Conservation (phyloP, 1,140 invertebrate genomes). For the Belonocnema kinseyi region DNA sequence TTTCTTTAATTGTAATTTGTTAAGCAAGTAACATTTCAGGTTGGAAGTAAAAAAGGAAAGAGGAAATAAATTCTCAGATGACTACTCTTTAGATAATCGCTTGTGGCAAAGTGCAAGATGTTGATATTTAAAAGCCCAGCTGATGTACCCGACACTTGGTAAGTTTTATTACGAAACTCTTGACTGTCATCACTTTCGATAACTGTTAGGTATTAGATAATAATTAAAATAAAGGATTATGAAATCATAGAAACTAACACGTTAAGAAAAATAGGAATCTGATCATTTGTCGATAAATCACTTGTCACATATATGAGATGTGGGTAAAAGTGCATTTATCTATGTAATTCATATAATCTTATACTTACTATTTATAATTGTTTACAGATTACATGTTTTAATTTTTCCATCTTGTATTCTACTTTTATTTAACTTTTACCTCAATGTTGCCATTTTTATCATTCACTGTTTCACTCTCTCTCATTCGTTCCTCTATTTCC, state of each 20-base stretch:
- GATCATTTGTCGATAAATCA: neutral
- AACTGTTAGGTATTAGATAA: too few species aligned
- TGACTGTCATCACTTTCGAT: conserved; percentile 10
- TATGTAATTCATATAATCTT: too few species aligned
- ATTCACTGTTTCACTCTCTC: too few species aligned
- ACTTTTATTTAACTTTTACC: too few species aligned
- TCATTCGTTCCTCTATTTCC: too few species aligned
- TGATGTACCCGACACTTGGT: neutral
- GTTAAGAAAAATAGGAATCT: neutral
- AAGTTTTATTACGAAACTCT: conserved; percentile 7
- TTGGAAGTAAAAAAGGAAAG: neutral
- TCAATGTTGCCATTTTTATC: too few species aligned
- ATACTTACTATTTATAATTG: too few species aligned
- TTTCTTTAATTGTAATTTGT: neutral
- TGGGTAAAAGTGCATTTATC: neutral
- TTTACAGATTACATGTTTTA: neutral
- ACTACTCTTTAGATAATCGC: neutral
- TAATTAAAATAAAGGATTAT: neutral
- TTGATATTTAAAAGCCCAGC: conserved; percentile 2
- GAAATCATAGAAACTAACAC: neutral
- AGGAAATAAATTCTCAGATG: conserved; percentile 5
- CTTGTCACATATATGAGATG: neutral
- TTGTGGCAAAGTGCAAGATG: conserved; percentile 5
- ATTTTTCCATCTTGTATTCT: too few species aligned
- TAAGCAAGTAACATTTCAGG: neutral